These are phyloP conservation scores for Ichneumoninae sp. DNA, from an alignment of 2,888 invertebrate genomes.

Conservation along the genomic window DNA sequence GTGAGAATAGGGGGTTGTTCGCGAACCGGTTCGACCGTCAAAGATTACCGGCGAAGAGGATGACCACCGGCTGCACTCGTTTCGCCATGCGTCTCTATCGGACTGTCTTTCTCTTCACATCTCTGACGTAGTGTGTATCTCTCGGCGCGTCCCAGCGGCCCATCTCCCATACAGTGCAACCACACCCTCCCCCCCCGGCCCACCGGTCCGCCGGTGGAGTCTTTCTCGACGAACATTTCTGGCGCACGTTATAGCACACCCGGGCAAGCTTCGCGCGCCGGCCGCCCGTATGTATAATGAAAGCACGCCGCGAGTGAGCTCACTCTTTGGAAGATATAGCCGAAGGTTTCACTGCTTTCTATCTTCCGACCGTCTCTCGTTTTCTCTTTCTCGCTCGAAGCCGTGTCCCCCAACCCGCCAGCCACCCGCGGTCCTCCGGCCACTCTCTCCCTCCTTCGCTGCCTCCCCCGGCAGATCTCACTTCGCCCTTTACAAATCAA, in stretches of 20 bases:
- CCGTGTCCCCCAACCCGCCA: conserved; percentile 31
- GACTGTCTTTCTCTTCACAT: conserved; percentile 65
- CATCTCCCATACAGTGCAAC: conserved; percentile 59
- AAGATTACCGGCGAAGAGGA: conserved; percentile 68
- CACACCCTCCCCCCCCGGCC: conserved; percentile 11
- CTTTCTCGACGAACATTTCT: conserved; percentile 69
- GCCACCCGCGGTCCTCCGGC: conserved; percentile 44
- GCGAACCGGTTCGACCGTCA: conserved; percentile 68
- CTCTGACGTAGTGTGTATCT: conserved; percentile 35
- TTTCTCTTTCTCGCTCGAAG: conserved; percentile 56
- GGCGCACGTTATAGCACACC: conserved; percentile 22
- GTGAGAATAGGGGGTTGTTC: conserved; percentile 27
- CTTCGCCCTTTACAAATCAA: conserved; percentile 82
- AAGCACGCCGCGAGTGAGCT: conserved; percentile 71
- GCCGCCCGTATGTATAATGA: conserved; percentile 77
- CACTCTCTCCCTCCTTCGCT: conserved; percentile 44
- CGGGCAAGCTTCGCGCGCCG: conserved; percentile 72
- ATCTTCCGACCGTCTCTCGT: conserved; percentile 67
- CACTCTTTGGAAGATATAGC: conserved; percentile 71
- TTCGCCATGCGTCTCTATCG: background rate
- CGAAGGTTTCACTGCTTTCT: conserved; percentile 76
- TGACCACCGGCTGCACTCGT: conserved; percentile 45
- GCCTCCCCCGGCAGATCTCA: conserved; percentile 62
- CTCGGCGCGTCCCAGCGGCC: conserved; percentile 40
- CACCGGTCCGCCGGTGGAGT: conserved; percentile 62